Evolutionary conservation across 1,140 invertebrate species (phyloP).

Genomic region (Parasteatoda tepidariorum): DNA sequence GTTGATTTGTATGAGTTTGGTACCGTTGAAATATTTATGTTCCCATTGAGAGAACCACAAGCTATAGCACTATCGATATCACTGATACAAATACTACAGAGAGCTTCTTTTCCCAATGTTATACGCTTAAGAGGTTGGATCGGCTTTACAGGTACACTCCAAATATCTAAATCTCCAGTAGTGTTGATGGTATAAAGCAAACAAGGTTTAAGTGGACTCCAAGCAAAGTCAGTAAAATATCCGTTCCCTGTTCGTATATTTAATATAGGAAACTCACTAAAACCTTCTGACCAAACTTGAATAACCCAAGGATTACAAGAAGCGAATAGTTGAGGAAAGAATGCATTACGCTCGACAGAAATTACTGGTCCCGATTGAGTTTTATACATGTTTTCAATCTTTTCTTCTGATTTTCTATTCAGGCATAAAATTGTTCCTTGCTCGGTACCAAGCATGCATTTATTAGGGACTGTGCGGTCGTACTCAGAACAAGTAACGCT

Average conservation of each 20-base stretch:
- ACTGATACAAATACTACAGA: background rate
- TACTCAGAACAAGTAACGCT: conserved; percentile 18
- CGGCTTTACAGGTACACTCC: conserved; percentile 20
- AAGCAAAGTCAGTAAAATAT: conserved; percentile 23
- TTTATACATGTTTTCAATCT: background rate
- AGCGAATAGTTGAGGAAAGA: conserved; percentile 25
- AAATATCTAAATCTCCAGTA: conserved; percentile 25
- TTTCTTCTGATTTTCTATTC: background rate
- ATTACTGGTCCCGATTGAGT: background rate
- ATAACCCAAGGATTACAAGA: conserved; percentile 28
- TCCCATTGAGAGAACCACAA: conserved; percentile 3
- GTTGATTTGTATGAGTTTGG: background rate
- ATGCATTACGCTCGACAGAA: conserved; percentile 20
- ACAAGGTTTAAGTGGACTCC: conserved; percentile 28
- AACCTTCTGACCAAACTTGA: conserved; percentile 12
- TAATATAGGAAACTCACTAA: background rate
- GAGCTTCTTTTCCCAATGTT: background rate
- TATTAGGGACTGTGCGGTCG: conserved; percentile 3
- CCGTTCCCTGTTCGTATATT: background rate
- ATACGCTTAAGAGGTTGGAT: background rate
- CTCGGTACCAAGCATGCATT: conserved; percentile 32
- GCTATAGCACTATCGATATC: background rate
- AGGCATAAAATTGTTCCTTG: conserved; percentile 28
- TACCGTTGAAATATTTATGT: background rate
- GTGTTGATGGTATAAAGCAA: conserved; percentile 23